Base-by-base conservation (phyloP, 2,888 invertebrate genomes). In the Athalia circularis region DNA sequence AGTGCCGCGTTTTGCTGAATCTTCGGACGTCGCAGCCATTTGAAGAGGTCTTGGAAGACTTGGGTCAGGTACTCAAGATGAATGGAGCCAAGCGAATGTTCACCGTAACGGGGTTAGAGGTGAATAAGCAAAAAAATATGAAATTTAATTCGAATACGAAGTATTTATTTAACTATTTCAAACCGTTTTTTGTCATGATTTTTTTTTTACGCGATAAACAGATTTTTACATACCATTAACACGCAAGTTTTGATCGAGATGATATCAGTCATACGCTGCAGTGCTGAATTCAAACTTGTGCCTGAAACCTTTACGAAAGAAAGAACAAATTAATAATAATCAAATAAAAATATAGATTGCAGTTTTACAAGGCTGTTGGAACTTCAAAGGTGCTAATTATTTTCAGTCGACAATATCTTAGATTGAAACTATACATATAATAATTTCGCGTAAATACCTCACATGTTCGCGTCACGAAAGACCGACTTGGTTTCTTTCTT, bases 41-140 rank as follows among this genome's bases (percentile, higher is more conserved):
- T 88, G 98, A 98, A 91, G 98, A 98, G 88, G 97, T 98, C 52
- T 92, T 98, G 79, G 96, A 96, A 89, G 98, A 98, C 91, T 93
- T 98, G 87, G 98, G 98, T 65, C 96, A 97, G 92, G 97, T 98
- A 67, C 92, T 98, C 82, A 97, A 97, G 92, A 96, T 97, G 94
- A 96, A 94, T 87, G 96, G 96, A 80, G 97, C 96, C 82, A 96
- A 96, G 90, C 93, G 96, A 89, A 96, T 98, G 95, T 97, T 96
- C 91, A 98, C 98, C 50, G 96, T 96, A 67, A 95, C 95, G 54
- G 97, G 97, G 54, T 97, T 96, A 92, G 97, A 97, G 94, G 98
- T 97, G 91, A 91, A 91, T 84, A 72, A 13, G 29, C 0, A 29
- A 29, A 29, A 29, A 29, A 29, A 29, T 29, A 29, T 29, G 2